Evolutionary conservation across 2,888 invertebrate genomes (phyloP).

Genomic region (Ectemnius cavifrons): DNA sequence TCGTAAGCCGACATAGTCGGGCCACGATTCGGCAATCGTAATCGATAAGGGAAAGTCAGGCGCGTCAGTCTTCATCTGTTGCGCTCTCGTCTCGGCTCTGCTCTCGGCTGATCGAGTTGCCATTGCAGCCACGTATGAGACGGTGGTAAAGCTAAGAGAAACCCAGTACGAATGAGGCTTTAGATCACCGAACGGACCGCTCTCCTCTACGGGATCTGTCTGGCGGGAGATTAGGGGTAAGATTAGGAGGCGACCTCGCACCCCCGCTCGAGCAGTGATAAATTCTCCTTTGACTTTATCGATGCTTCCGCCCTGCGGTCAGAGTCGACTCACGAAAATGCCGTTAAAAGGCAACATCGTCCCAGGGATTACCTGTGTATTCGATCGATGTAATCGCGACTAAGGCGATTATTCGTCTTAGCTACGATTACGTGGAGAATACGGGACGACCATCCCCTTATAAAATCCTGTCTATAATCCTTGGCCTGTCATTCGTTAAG

Average conservation of each 20-base stretch:
- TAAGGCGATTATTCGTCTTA: slow-evolving; percentile 46
- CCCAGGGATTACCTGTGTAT: slow-evolving; percentile 40
- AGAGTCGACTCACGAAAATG: slow-evolving; percentile 49
- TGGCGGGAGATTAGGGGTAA: slow-evolving; percentile 54
- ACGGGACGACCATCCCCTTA: too few species aligned
- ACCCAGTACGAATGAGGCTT: too few species aligned
- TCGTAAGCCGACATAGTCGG: too few species aligned
- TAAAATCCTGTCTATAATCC: too few species aligned
- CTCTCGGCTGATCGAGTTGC: too few species aligned
- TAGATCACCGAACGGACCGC: too few species aligned
- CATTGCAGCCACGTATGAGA: too few species aligned
- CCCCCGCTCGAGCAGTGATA: slow-evolving; percentile 52
- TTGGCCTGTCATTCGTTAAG: too few species aligned
- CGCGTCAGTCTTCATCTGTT: background rate
- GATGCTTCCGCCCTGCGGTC: slow-evolving; percentile 43
- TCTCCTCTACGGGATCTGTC: slow-evolving; percentile 31
- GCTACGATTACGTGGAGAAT: slow-evolving; percentile 20
- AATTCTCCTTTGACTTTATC: slow-evolving; percentile 64
- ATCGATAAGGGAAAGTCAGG: background rate
- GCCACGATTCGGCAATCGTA: too few species aligned
- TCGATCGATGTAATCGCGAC: slow-evolving; percentile 36
- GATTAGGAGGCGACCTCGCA: slow-evolving; percentile 54
- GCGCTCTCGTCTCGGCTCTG: too few species aligned
- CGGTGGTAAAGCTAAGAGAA: too few species aligned
- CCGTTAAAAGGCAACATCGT: slow-evolving; percentile 54